Base-by-base conservation (phyloP, 2,888 invertebrate species). In the Scaptomyza tumidula region DNA sequence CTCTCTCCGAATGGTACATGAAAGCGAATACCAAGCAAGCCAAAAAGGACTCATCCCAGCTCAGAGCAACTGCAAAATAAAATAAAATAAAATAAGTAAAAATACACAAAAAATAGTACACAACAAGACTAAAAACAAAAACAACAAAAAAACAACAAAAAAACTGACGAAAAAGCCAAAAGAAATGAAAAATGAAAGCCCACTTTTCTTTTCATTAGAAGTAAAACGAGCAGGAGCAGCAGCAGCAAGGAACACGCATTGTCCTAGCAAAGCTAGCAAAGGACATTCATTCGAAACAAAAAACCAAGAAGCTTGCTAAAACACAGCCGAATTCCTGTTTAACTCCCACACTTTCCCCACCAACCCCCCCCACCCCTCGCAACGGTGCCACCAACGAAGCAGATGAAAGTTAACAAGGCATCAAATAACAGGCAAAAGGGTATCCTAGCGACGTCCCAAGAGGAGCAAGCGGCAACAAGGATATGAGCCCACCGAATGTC, bases 331-430 rank as follows among this genome's bases (percentile, higher is more conserved):
- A 77, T 77, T 77, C 76, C 77, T 58, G 65, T 35, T 41, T 9
- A 41, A 41, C 46, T 33, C 52, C 16, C n/a, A n/a, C 24, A 24
- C 1, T 24, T 24, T 37, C 31, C 39, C 31, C 37, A 13, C 19
- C 11, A 11, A 5, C n/a, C 48, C 19, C 13, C 31, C 52, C 55
- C 11, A 13, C 52, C 53, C 27, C 44, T 6, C 6, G 0, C 19
- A 19, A 19, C 19, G 19, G 19, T 19, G 19, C 19, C 19, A 19
- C 19, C 19, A 33, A 19, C 48, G 27, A 43, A 44, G 44, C 66
- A 72, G 74, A 80, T 83, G 72, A 86, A 88, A 86, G 78, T 83
- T 88, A 86, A 86, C 86, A 86, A 86, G 88, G 86, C 86, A 86
- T 88, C 88, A 86, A 83, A 86, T 88, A 83, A 86, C 84, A 70